phyloP scores from a whole-genome alignment of 2,888 invertebrate species.

The Heteromurus nitidus region DNA sequence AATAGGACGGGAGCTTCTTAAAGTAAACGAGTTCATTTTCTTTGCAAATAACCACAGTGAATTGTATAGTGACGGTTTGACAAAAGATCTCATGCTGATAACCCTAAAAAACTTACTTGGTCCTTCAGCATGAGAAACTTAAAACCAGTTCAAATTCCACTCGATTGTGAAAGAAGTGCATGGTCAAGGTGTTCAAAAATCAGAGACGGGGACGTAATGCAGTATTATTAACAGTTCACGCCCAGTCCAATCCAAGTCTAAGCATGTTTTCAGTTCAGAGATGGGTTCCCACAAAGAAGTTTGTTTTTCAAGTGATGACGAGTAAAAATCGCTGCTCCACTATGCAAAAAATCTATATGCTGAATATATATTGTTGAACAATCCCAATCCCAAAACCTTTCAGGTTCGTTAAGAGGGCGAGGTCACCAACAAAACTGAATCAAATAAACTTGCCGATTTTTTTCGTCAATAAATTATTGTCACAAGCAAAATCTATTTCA shows the following conservation, averaged over 20 bases:
- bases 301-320: background rate
- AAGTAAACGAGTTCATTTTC: too few relatives aligned
- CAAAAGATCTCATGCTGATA: conserved; percentile 1
- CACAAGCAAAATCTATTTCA: background rate
- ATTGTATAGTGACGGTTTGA: background rate
- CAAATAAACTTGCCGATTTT: conserved; percentile 16
- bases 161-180: background rate
- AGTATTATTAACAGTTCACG: background rate
- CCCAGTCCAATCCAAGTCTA: background rate
- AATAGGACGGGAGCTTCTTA: background rate
- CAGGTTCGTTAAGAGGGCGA: conserved; percentile 7
- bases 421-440: background rate
- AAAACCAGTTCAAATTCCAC: background rate
- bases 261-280: background rate
- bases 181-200: background rate
- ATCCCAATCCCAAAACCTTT: background rate
- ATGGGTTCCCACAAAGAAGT: background rate
- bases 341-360: background rate
- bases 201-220: background rate
- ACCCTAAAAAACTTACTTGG: background rate
- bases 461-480: conserved; percentile 1
- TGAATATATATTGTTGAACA: background rate
- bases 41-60: background rate
- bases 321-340: background rate
- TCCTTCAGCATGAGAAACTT: background rate